Evolutionary conservation across 2,888 invertebrate species (phyloP).

Genomic region (Pocota personata): DNA sequence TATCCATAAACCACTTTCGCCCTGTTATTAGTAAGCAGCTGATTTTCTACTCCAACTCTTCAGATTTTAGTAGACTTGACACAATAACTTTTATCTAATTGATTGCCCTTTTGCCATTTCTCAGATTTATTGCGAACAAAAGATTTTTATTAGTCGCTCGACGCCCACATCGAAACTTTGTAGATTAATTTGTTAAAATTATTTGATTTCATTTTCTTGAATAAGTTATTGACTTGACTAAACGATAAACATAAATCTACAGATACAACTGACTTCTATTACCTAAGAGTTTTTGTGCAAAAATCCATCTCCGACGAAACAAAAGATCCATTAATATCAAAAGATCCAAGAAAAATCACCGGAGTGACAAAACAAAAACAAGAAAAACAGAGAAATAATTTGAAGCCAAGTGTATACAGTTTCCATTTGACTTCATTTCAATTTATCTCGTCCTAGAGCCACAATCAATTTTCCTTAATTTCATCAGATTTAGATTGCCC

Average conservation of each 20-base stretch:
- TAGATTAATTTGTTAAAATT: neutral
- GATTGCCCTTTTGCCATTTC: no score
- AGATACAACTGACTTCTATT: neutral
- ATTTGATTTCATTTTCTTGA: constrained; percentile 7
- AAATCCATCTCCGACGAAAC: neutral
- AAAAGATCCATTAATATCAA: constrained; percentile 63
- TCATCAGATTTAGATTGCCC: constrained; percentile 72
- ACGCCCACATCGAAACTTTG: neutral
- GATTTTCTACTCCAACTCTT: no score
- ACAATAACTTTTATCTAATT: no score
- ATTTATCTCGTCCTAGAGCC: constrained; percentile 73
- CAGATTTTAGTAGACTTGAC: no score
- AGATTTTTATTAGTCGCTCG: neutral
- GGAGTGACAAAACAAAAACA: constrained; percentile 62
- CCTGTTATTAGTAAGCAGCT: no score
- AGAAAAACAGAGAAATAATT: constrained; percentile 59
- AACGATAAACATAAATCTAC: neutral
- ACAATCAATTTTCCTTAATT: constrained; percentile 74
- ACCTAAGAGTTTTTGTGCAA: neutral
- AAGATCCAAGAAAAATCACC: constrained; percentile 67
- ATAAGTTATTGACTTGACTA: neutral
- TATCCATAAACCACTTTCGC: no score
- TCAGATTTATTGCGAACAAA: neutral
- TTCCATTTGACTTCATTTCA: constrained; percentile 74
- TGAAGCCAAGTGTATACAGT: constrained; percentile 68